Evolutionary conservation across 2,797 vertebrate species (phyloP).

Genomic region (Streptopelia turtur): DNA sequence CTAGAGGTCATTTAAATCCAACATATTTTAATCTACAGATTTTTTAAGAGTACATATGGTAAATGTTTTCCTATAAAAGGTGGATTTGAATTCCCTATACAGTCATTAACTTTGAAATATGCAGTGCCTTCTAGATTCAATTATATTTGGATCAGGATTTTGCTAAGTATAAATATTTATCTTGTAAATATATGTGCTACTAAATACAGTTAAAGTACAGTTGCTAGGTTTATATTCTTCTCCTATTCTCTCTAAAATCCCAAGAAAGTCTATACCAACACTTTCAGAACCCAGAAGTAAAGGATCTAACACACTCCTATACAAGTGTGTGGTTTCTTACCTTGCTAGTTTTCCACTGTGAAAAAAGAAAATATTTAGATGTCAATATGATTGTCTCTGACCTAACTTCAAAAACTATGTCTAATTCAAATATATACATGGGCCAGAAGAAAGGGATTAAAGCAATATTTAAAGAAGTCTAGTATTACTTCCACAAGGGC

Average conservation of each 20-base stretch:
- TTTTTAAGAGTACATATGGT: constrained; percentile 20
- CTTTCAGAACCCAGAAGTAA: constrained; percentile 28
- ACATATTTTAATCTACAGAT: not conserved
- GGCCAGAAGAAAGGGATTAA: not conserved
- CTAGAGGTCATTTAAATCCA: constrained; percentile 71
- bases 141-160: constrained; percentile 32
- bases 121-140: constrained; percentile 34
- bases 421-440: not conserved
- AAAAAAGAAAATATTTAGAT: not conserved
- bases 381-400: not conserved
- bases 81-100: not conserved
- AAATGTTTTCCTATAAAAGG: constrained; percentile 26
- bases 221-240: constrained; percentile 19
- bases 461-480: not conserved
- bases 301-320: not conserved
- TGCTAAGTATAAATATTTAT: constrained; percentile 41
- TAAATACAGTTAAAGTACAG: constrained; percentile 41
- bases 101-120: constrained; percentile 30
- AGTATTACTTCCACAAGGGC: not conserved
- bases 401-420: not conserved
- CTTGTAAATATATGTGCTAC: constrained; percentile 20
- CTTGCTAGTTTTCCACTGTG: not conserved
- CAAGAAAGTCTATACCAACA: constrained; percentile 8
- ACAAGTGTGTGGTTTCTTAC: not conserved
- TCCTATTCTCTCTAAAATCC: not conserved